A percentile compares a stretch with the other conserved stretches of the same genome.
Conservation (phyloP, 2,113 vertebrate genomes). For the Stercorarius parasiticus region DNA sequence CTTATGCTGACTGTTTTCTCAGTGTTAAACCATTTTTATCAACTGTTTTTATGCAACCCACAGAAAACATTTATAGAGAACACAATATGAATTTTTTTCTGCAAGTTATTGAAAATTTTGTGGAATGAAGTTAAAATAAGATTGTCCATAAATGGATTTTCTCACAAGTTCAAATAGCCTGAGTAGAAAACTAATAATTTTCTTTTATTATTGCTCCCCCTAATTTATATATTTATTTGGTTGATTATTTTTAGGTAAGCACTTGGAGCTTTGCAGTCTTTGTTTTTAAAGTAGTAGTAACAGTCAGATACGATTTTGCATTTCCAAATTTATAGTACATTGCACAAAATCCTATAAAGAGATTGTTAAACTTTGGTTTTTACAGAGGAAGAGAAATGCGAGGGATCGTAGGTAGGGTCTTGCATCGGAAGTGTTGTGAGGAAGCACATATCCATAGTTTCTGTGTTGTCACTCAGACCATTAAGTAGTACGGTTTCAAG, state of each 20-base stretch:
- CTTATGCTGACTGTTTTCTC: not conserved
- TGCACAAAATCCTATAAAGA: not conserved
- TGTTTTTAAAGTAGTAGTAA: not conserved
- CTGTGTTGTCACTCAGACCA: fast-evolving
- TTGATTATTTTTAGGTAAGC: not conserved
- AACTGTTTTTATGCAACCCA: not conserved
- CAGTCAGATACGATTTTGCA: not conserved
- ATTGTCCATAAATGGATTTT: not conserved
- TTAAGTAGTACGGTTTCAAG: not conserved
- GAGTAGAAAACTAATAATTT: not conserved
- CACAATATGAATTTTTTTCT: not conserved
- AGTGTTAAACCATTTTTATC: not conserved
- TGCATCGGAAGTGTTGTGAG: fast-evolving
- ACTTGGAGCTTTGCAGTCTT: not conserved
- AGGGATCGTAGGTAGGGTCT: fast-evolving
- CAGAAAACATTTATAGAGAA: not conserved
- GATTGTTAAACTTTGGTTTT: not conserved
- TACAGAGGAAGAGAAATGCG: not conserved
- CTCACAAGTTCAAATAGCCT: not conserved
- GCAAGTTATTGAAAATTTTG: not conserved
- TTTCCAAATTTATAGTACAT: fast-evolving
- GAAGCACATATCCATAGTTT: not conserved
- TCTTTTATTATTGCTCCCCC: not conserved
- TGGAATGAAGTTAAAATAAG: not conserved
- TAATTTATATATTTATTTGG: not conserved